These are phyloP conservation scores for Syngnathus acus DNA, from an alignment of 2,797 vertebrate species.

Conservation along the genomic window DNA sequence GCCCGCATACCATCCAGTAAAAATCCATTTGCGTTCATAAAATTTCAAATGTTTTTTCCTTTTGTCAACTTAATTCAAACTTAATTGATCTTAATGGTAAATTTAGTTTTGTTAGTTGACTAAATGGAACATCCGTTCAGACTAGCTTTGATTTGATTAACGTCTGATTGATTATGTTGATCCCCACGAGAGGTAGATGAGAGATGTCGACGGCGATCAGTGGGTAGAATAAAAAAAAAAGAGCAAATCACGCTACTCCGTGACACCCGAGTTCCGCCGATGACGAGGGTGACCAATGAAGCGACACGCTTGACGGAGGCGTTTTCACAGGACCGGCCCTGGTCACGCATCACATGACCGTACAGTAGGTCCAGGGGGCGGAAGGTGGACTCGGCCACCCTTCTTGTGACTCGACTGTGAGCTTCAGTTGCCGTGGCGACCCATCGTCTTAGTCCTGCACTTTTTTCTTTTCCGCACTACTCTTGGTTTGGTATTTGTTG, in stretches of 20 bases:
- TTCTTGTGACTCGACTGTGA: constrained; percentile 9
- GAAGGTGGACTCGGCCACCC: constrained; percentile 13
- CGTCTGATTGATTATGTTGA: neutral
- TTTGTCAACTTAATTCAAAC: neutral
- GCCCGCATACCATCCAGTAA: too few species aligned
- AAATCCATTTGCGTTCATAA: too few species aligned
- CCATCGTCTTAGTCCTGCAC: neutral
- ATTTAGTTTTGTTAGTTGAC: neutral
- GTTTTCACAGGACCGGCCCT: constrained; percentile 25
- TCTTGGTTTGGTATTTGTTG: neutral
- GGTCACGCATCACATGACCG: constrained; percentile 40
- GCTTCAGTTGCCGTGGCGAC: constrained; percentile 34
- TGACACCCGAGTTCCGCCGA: neutral
- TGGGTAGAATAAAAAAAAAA: neutral
- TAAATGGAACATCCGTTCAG: neutral
- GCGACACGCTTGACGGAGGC: constrained; percentile 39
- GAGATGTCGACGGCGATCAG: neutral
- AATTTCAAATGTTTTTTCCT: neutral
- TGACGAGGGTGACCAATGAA: constrained; percentile 10
- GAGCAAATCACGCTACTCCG: neutral
- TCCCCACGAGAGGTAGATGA: neutral
- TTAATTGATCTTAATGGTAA: neutral
- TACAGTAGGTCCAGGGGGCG: neutral
- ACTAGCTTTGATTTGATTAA: neutral
- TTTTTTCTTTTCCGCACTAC: neutral